phyloP scores from a whole-genome alignment of 2,113 vertebrate genomes.

The Protobothrops flavoviridis region DNA sequence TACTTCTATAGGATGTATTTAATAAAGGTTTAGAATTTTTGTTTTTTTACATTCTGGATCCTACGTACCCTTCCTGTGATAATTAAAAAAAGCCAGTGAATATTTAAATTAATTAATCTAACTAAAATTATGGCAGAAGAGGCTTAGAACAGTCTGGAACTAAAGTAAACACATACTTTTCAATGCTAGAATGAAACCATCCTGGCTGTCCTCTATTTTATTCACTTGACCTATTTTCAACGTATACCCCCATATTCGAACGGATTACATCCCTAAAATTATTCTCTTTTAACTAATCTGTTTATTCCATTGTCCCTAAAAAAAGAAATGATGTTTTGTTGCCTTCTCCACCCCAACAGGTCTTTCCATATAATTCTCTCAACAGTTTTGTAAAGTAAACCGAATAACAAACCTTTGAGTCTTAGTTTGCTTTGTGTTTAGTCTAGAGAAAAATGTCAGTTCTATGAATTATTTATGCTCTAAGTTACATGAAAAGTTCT shows the following conservation, averaged over 20 bases:
- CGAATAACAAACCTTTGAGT: not conserved
- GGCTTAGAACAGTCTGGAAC: not conserved
- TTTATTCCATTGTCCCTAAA: not conserved
- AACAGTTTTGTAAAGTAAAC: not conserved
- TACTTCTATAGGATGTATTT: not conserved
- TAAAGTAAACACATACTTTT: not conserved
- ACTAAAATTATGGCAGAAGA: not conserved
- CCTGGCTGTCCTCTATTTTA: not conserved
- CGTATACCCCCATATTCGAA: not conserved
- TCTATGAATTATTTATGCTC: not conserved
- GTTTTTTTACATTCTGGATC: not conserved
- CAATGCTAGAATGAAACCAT: not conserved
- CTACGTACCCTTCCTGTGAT: not conserved
- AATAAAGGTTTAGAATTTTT: not conserved
- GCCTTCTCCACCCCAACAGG: not conserved
- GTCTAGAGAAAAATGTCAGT: not conserved
- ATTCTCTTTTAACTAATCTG: not conserved
- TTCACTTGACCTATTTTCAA: not conserved
- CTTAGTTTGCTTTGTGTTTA: not conserved
- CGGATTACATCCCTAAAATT: not conserved
- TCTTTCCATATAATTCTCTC: not conserved
- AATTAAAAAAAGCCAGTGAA: not conserved
- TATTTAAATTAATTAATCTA: not conserved
- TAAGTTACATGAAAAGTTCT: not conserved
- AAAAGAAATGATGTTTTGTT: not conserved